phyloP scores from a whole-genome alignment of 2,888 invertebrate genomes.

The Polyommatus icarus region DNA sequence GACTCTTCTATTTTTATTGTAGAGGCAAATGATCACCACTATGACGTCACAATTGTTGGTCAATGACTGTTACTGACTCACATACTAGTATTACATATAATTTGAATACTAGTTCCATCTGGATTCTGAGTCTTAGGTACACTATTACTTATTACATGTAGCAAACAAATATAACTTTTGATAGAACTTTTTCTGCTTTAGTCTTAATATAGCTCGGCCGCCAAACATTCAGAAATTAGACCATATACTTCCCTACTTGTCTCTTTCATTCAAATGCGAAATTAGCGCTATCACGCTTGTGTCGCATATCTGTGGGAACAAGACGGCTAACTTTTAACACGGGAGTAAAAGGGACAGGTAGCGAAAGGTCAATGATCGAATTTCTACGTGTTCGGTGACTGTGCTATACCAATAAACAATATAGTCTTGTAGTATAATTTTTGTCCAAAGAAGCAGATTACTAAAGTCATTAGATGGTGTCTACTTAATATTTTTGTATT shows the following conservation, averaged over 20 bases:
- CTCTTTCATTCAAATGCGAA: too few relatives aligned
- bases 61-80: too few relatives aligned
- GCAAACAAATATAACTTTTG: conserved; percentile 12
- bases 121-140: neutral
- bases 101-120: neutral
- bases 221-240: neutral
- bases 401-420: neutral
- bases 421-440: neutral
- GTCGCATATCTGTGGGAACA: too few relatives aligned
- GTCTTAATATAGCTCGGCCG: neutral
- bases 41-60: neutral
- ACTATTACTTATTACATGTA: neutral
- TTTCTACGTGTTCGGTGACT: neutral
- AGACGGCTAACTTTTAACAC: too few relatives aligned
- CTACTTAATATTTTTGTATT: conserved; percentile 46
- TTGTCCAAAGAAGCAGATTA: conserved; percentile 3
- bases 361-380: neutral
- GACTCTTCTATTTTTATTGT: neutral
- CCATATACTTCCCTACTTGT: too few relatives aligned
- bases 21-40: neutral
- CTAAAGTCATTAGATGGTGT: conserved; percentile 28
- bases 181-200: neutral
- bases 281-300: too few relatives aligned
- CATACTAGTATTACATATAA: too few relatives aligned
- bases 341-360: neutral